Conservation (phyloP, 1,140 invertebrate genomes). For the Saxidomus purpurata region DNA sequence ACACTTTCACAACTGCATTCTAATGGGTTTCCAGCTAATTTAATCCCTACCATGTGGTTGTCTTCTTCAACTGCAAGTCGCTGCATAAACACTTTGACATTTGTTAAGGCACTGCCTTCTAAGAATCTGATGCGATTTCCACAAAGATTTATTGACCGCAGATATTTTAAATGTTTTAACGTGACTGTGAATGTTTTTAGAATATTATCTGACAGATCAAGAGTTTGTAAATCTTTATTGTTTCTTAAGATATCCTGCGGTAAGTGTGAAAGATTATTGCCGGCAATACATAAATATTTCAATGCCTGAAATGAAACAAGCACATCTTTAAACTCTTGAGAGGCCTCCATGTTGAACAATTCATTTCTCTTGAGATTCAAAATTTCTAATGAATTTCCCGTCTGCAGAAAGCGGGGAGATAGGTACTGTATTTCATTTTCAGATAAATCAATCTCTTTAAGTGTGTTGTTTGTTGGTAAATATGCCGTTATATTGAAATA, state of each 20-base stretch:
- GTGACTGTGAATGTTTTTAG: not conserved
- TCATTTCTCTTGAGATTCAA: not conserved
- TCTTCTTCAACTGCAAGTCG: no score
- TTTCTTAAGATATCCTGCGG: not conserved
- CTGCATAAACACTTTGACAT: not conserved
- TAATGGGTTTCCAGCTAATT: not conserved
- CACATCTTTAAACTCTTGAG: not conserved
- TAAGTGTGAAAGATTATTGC: not conserved
- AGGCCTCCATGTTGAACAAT: not conserved
- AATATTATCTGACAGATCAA: not conserved
- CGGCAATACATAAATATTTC: not conserved
- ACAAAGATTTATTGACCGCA: not conserved
- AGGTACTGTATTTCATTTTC: not conserved
- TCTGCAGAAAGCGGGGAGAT: not conserved
- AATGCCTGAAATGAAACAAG: not conserved
- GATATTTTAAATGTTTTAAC: not conserved
- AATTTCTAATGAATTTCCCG: not conserved
- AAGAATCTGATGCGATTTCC: not conserved
- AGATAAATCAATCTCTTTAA: not conserved
- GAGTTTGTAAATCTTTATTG: not conserved
- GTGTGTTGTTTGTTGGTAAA: not conserved
- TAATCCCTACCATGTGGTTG: not conserved
- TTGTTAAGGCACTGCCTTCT: not conserved
- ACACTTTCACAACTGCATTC: not conserved
- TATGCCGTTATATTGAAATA: not conserved